These are phyloP conservation scores for Platorchestia sp. DNA, from an alignment of 1,140 invertebrate species.

Conservation along the genomic window DNA sequence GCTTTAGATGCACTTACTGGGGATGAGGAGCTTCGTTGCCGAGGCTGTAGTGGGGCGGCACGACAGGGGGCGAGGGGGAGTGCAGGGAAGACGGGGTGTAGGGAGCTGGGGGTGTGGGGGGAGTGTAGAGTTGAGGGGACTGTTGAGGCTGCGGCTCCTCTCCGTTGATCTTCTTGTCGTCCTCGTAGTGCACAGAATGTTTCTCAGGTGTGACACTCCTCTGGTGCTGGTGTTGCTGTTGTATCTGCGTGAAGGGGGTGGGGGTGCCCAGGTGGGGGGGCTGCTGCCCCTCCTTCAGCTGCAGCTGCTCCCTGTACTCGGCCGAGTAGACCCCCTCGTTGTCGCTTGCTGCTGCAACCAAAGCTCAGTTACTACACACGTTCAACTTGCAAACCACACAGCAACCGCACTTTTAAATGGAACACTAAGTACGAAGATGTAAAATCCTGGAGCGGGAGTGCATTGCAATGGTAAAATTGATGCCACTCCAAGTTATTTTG, in stretches of 20 bases:
- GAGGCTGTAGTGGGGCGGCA: neutral
- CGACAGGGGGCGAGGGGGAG: neutral
- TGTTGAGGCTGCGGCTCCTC: neutral
- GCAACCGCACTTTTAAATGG: no score
- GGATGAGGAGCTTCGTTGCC: neutral
- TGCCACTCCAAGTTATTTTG: no score
- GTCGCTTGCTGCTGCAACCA: neutral
- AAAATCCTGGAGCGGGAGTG: no score
- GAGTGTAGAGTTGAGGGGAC: constrained; percentile 5
- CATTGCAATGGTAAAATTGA: no score
- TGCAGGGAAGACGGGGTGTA: neutral
- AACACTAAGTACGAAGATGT: no score
- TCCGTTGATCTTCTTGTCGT: neutral
- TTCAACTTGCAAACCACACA: no score
- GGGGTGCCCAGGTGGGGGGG: constrained; percentile 29
- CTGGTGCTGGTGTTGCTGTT: constrained; percentile 37
- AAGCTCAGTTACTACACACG: no score
- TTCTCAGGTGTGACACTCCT: constrained; percentile 20
- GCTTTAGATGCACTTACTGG: no score
- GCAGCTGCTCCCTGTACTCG: neutral
- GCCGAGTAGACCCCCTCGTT: constrained; percentile 19
- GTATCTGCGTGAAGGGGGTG: constrained; percentile 56
- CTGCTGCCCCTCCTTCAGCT: constrained; percentile 3
- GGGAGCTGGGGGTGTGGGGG: constrained; percentile 20
- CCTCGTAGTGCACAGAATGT: constrained; percentile 9